Percentiles rank a stretch among this genome's conserved stretches.
phyloP scores from a whole-genome alignment of 2,888 invertebrate species.

The Holacanthella duospinosa region DNA sequence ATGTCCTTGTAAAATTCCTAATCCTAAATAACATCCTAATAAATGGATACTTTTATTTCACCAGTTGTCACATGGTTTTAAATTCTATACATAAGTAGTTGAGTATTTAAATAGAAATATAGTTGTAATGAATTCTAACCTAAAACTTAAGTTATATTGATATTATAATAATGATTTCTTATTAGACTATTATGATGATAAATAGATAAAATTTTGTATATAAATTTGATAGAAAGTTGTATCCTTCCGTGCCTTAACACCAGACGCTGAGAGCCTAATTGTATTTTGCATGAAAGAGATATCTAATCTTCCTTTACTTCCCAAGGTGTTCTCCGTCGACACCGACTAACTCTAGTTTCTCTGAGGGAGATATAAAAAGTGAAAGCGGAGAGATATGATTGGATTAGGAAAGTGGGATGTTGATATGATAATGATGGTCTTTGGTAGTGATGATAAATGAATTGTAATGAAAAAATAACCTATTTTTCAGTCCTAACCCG shows the following conservation, averaged over 20 bases:
- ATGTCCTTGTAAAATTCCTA: too few relatives aligned
- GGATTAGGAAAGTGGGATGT: neutral
- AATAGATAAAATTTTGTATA: neutral
- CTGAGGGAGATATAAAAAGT: neutral
- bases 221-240: neutral
- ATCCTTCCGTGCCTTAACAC: neutral
- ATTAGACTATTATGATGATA: neutral
- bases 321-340: neutral
- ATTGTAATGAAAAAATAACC: constrained; percentile 22
- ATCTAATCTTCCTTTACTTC: neutral
- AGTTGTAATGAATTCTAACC: too few relatives aligned
- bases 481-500: constrained; percentile 51
- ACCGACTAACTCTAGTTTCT: neutral
- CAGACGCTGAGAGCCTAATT: neutral
- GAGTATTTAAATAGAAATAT: too few relatives aligned
- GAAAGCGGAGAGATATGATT: neutral
- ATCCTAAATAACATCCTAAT: too few relatives aligned
- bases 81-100: too few relatives aligned
- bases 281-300: neutral
- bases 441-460: constrained; percentile 1
- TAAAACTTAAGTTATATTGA: too few relatives aligned
- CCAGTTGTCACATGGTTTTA: too few relatives aligned
- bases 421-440: neutral
- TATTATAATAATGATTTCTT: too few relatives aligned
- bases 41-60: too few relatives aligned